These are phyloP conservation scores for Misgurnus anguillicaudatus DNA, from an alignment of 2,113 vertebrate genomes.

Conservation along the genomic window DNA sequence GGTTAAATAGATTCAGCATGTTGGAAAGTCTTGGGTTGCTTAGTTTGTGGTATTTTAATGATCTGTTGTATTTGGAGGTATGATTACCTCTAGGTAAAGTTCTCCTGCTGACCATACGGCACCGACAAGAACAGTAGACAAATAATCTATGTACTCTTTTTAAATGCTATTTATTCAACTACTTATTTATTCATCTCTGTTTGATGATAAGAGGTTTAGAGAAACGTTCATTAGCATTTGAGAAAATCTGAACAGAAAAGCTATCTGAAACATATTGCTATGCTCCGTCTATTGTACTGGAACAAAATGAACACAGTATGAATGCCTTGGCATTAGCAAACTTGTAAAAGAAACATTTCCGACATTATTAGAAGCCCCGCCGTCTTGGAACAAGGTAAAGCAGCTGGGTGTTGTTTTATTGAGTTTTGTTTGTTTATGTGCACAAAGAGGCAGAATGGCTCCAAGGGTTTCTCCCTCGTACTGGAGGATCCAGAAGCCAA, in stretches of 20 bases:
- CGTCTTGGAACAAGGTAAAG: slow-evolving; percentile 26
- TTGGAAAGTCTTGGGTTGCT: slow-evolving; percentile 31
- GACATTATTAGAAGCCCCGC: slow-evolving; percentile 26
- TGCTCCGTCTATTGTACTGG: slow-evolving; percentile 8
- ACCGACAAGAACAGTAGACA: slow-evolving; percentile 19
- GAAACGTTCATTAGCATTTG: neutral
- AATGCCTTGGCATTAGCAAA: slow-evolving; percentile 18
- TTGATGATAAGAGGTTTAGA: neutral
- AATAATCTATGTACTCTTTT: slow-evolving; percentile 31
- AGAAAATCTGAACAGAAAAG: neutral
- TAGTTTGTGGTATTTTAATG: slow-evolving; percentile 53
- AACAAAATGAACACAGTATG: slow-evolving; percentile 19
- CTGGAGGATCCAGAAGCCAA: slow-evolving; percentile 45
- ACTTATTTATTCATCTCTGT: neutral
- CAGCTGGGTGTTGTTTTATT: slow-evolving; percentile 45
- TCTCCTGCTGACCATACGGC: slow-evolving; percentile 19
- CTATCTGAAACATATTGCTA: neutral
- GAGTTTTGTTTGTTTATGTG: slow-evolving; percentile 41
- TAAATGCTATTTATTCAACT: slow-evolving; percentile 3
- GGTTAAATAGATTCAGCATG: slow-evolving; percentile 23
- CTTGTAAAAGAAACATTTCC: slow-evolving; percentile 37
- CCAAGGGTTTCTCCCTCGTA: slow-evolving; percentile 53
- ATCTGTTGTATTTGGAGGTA: slow-evolving; percentile 33
- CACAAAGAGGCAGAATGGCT: slow-evolving; percentile 7
- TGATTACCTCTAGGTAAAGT: slow-evolving; percentile 38